Evolutionary conservation across 2,888 invertebrate genomes (phyloP), one percentile per base, ranked within the genome.

Genomic region (Pyrrhosoma nymphula): DNA sequence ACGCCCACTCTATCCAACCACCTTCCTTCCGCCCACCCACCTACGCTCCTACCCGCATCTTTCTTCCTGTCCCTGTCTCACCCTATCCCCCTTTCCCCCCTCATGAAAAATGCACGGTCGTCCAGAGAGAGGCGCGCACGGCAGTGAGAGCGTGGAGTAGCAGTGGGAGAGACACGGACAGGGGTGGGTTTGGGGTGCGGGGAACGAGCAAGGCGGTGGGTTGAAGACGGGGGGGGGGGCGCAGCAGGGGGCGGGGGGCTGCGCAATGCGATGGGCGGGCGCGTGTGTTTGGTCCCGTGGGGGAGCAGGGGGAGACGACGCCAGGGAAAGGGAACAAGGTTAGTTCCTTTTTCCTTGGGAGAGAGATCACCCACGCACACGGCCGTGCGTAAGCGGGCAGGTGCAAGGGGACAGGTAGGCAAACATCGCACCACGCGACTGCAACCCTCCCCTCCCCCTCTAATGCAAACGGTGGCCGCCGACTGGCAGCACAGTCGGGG

Each of bases 21-120:
- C 69, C 69, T n/a, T n/a, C 69, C 69, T 47, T 47, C 69, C 69
- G 26, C 47, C 47, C 47, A 47, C 47, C 8, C 47, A 47, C 47
- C 47, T 47, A 47, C 47, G 47, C 47, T 8, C 47, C 47, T 47
- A 47, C 47, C 47, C 47, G 47, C 47, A 47, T 47, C 82, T 35
- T 35, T 35, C 82, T 35, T 82, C 82, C 35, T 14, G 82, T 35
- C 82, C 82, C 82, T 16, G 69, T 69, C 82, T 82, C 35, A 14
- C 82, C 35, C 26, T 14, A n/a, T 23, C 18, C 35, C 82, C 12
- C 14, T 82, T 35, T 82, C 82, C 26, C 26, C n/a, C 69, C 89
- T 89, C 89, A 89, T 89, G 89, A 89, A 89, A 89, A 47, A 89
- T 89, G 89, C 89, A 89, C 55, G 89, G 55, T 16, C 10, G 89